Evolutionary conservation across 2,888 invertebrate genomes (phyloP), one percentile per base, ranked within the genome.

Genomic region (Lithosia quadra): DNA sequence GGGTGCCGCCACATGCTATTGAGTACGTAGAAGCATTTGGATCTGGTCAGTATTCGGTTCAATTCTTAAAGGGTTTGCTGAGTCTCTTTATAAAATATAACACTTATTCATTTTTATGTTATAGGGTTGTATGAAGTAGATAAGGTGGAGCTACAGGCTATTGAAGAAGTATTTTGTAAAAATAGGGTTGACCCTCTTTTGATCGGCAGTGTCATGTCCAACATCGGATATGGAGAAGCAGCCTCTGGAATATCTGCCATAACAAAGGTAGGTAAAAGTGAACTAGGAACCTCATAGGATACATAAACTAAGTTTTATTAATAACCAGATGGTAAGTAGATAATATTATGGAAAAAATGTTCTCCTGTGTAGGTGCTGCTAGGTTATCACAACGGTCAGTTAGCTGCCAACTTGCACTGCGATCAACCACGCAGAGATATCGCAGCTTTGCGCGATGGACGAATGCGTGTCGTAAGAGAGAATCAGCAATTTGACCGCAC

Each of bases 1-100:
- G 95, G 34, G 85, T 98, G 15, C 93, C 96, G 63, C 97, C 98
- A 0, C 86, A 91, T 10, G 91, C 93, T 0, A 95, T 99, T 11
- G 96, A 96, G 73, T 99, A 97, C 86, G 95, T 99, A 3, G 99
- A 99, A 92, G 98, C 98, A 49, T 98, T 98, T 82, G 97, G 97
- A 71, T 97, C 97, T 73, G 97, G 97, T 93, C 82, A 74, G 57
- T 71, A 49, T 0, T 9, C n/a, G n/a, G 1, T n/a, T 49, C n/a
- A n/a, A 56, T 22, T 28, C 7, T 10, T 18, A 15, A 56, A 24
- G 49, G 3, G 9, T n/a, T 18, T 8, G 9, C 9, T 0, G 15
- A 49, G 49, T 0, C 9, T 9, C n/a, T 58, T n/a, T n/a, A n/a
- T n/a, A 58, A 33, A 28, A n/a, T 28, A 58, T 18, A 28, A 18